Conservation (phyloP, 2,888 invertebrate species). For the Limnephilus auricula region DNA sequence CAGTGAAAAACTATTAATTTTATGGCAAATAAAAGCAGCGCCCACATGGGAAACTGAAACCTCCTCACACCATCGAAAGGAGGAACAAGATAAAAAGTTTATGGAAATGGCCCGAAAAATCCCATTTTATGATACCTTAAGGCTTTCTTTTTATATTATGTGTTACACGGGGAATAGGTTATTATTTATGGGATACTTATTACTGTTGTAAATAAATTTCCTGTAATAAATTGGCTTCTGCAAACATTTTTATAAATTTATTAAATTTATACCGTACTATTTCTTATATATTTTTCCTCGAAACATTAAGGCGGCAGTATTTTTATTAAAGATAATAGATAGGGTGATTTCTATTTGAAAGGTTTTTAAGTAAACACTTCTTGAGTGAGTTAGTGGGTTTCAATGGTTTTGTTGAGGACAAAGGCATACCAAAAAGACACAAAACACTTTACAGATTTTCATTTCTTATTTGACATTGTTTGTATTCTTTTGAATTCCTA, state of each 20-base stretch:
- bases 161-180: not conserved
- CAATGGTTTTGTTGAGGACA: not conserved
- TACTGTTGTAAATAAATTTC: slow-evolving; percentile 14
- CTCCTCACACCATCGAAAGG: not conserved
- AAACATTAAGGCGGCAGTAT: not conserved
- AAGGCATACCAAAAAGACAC: not conserved
- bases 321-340: not conserved
- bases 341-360: not conserved
- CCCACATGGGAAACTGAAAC: not conserved
- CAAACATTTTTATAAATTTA: slow-evolving; percentile 2
- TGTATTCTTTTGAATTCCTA: not conserved
- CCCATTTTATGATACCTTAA: not conserved
- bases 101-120: not conserved
- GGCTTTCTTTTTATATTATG: slow-evolving; percentile 2
- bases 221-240: not conserved
- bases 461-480: not conserved
- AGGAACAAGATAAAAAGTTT: not conserved
- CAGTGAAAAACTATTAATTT: not conserved
- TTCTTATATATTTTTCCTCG: not conserved
- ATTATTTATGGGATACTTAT: not conserved
- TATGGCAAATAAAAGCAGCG: not conserved
- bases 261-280: not conserved
- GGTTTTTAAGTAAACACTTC: not conserved
- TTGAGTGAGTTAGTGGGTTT: not conserved
- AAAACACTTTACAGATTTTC: not conserved